These are phyloP conservation scores for Trachymyrmex septentrionalis DNA, from an alignment of 1,140 invertebrate species.

Conservation along the genomic window DNA sequence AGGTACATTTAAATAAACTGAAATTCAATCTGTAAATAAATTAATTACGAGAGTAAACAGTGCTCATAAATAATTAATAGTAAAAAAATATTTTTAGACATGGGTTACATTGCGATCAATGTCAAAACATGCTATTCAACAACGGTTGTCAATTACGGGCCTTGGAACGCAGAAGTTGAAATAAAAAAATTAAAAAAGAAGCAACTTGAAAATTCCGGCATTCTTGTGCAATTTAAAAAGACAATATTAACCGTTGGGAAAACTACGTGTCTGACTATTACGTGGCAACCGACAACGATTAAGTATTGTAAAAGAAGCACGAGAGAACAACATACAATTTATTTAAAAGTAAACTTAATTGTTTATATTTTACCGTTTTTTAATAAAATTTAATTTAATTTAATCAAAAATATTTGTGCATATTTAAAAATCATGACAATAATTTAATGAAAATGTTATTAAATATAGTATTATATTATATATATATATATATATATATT, in stretches of 20 bases:
- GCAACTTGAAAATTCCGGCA: slow-evolving; percentile 68
- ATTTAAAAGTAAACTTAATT: slow-evolving; percentile 76
- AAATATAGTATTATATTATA: background rate
- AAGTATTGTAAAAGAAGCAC: slow-evolving; percentile 68
- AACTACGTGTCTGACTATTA: slow-evolving; percentile 74
- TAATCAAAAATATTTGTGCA: background rate
- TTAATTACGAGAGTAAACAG: background rate
- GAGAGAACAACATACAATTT: slow-evolving; percentile 73
- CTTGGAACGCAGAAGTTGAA: slow-evolving; percentile 73
- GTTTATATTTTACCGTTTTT: background rate
- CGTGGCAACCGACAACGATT: slow-evolving; percentile 73
- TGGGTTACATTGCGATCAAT: slow-evolving; percentile 81
- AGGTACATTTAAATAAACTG: background rate
- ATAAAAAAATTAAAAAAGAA: slow-evolving; percentile 69
- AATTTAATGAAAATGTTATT: slow-evolving; percentile 31
- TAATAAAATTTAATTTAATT: background rate
- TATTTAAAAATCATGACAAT: background rate
- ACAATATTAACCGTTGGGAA: slow-evolving; percentile 74
- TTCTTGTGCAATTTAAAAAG: slow-evolving; percentile 77
- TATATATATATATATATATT: background rate
- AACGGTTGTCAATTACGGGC: slow-evolving; percentile 83
- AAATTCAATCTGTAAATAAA: background rate
- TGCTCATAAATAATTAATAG: background rate
- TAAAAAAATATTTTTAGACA: slow-evolving; percentile 71
- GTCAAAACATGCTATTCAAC: slow-evolving; percentile 74